These are phyloP conservation scores for Myocastor coypus DNA, from an alignment of 2,113 vertebrate genomes.

Conservation along the genomic window DNA sequence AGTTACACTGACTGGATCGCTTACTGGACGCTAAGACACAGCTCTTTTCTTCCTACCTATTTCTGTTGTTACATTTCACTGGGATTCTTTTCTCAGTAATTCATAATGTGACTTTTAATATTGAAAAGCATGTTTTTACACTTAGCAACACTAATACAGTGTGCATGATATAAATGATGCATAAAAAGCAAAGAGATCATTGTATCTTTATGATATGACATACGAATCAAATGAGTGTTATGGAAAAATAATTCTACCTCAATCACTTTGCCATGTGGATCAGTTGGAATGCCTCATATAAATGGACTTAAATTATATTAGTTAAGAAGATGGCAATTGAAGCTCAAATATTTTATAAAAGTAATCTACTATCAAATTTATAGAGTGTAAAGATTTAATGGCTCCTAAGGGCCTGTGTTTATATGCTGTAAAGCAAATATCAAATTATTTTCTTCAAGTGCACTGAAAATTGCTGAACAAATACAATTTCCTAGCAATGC, in stretches of 20 bases:
- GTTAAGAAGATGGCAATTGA: conserved; percentile 55
- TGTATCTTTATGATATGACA: background rate
- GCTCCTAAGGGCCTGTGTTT: conserved; percentile 37
- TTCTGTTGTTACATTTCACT: background rate
- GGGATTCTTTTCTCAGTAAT: background rate
- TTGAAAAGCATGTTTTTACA: background rate
- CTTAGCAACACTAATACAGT: background rate
- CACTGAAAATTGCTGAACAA: conserved; percentile 55
- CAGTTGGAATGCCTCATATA: background rate
- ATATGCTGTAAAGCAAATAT: conserved; percentile 69
- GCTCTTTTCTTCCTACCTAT: background rate
- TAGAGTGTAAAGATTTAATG: conserved; percentile 65
- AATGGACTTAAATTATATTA: conserved; percentile 64
- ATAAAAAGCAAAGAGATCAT: conserved; percentile 21
- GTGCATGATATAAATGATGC: background rate
- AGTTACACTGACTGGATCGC: background rate
- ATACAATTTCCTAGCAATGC: conserved; percentile 8
- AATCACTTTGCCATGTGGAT: background rate
- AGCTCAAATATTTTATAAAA: conserved; percentile 25
- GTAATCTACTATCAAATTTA: conserved; percentile 66
- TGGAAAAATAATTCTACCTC: conserved; percentile 51
- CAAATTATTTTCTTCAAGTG: conserved; percentile 73
- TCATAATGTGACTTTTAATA: background rate
- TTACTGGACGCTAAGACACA: background rate
- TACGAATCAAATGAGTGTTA: conserved; percentile 21